Evolutionary conservation across 2,113 vertebrate genomes (phyloP), one percentile per base, ranked within the genome.

Genomic region (Thermophis baileyi): DNA sequence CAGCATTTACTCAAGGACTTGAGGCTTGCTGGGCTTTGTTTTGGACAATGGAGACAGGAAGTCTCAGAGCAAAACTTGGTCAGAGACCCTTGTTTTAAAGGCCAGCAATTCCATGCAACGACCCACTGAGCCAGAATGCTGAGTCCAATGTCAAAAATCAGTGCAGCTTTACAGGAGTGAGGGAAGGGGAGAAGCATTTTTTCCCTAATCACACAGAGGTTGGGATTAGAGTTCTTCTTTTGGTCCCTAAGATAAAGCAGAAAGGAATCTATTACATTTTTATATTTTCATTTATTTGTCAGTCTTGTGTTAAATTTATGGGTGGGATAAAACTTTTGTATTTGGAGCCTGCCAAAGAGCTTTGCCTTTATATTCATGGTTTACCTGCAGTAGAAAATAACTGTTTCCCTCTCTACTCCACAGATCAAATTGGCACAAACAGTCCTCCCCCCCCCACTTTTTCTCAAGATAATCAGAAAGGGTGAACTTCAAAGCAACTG

Each of bases 1-100:
- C 96, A 47, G 92, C 96, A 94, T 97, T 97, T 96, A 95, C 94
- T 69, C 92, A 74, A 96, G 96, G 96, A 95, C 96, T 96, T 94
- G 60, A 85, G 94, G 74, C 95, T 97, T 0, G 92, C 93, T 88
- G 93, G 54, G 60, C 96, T 97, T 97, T 97, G 96, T 94, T 88
- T 94, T 91, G 94, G 92, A 97, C 96, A 97, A 97, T 97, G 96
- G 95, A 96, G 96, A 96, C 98, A 97, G 97, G 98, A 98, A 98
- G 97, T 96, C 97, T 97, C 96, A 96, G 97, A 96, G 96, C 96
- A 95, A 96, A 96, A 95, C 93, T 91, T 96, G 97, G 94, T 95
- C 93, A 94, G 94, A 69, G 90, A 97, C 96, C 89, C 96, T 95
- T 95, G 94, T 94, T 95, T 89, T 89, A 95, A 96, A 95, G 96